Conservation (phyloP, 2,888 invertebrate genomes). For the Meloe dianella region DNA sequence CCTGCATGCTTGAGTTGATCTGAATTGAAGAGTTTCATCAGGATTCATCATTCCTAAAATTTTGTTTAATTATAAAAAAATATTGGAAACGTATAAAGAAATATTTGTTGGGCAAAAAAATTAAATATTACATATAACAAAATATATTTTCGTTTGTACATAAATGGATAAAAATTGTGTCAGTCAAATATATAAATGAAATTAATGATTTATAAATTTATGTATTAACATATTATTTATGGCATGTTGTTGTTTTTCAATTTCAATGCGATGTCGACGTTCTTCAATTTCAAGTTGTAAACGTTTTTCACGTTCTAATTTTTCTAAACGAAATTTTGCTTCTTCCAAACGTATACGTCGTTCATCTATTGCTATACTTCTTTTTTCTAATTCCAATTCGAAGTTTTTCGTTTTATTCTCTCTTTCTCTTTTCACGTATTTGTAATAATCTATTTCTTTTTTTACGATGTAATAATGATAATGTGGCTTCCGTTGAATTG, state of each 20-base stretch:
- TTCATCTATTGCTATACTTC: not conserved
- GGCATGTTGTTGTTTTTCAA: conserved; percentile 9
- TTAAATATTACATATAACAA: too few relatives aligned
- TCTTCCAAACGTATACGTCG: conserved; percentile 1
- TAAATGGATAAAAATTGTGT: not conserved
- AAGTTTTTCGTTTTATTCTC: not conserved
- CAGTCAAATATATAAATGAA: too few relatives aligned
- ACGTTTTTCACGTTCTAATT: conserved; percentile 3
- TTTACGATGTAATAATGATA: not conserved
- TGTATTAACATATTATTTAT: conserved; percentile 7
- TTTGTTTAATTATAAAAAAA: too few relatives aligned
- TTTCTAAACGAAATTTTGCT: not conserved
- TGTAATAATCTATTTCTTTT: not conserved
- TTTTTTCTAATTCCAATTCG: not conserved
- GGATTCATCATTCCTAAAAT: conserved; percentile 68
- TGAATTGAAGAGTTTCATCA: conserved; percentile 69
- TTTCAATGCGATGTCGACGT: not conserved
- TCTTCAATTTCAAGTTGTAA: conserved; percentile 2
- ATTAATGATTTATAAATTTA: conserved; percentile 6
- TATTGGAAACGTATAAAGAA: too few relatives aligned
- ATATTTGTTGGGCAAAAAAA: too few relatives aligned
- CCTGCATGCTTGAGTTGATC: conserved; percentile 81
- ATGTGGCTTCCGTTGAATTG: not conserved
- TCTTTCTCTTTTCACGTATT: not conserved
- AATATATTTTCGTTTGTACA: not conserved